Conservation (phyloP, 2,797 vertebrate genomes). For the Hapalemur alaotrensis region DNA sequence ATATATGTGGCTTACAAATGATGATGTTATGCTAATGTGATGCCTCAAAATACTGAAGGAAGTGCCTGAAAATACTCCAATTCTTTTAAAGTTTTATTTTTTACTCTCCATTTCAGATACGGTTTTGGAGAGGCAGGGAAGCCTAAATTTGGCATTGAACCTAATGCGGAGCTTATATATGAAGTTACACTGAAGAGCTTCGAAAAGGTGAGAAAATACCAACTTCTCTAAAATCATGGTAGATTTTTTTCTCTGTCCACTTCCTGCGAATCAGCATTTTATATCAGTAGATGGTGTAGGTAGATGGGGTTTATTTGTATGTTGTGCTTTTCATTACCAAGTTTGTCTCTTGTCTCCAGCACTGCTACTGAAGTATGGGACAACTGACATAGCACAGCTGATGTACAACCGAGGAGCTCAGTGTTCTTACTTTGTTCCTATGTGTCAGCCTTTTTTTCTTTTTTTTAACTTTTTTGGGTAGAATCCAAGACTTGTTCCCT, state of each 20-base stretch:
- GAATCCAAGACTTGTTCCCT: constrained; percentile 80
- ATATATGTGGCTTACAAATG: background rate
- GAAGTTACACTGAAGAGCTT: constrained; percentile 96
- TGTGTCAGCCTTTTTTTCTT: constrained; percentile 75
- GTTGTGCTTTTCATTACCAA: background rate
- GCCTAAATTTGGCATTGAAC: constrained; percentile 90
- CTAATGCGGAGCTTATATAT: constrained; percentile 92
- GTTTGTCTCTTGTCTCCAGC: constrained; percentile 40
- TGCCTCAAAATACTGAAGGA: background rate
- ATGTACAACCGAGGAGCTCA: constrained; percentile 55
- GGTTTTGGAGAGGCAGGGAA: constrained; percentile 94
- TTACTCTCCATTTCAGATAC: constrained; percentile 87
- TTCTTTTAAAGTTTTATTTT: constrained; percentile 36
- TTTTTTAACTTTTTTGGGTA: constrained; percentile 72
- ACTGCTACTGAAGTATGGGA: constrained; percentile 41
- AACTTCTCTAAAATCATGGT: background rate
- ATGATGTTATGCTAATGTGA: background rate
- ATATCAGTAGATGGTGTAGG: background rate
- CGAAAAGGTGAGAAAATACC: constrained; percentile 89
- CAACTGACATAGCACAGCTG: constrained; percentile 41
- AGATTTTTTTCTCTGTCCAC: background rate
- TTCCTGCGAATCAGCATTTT: background rate
- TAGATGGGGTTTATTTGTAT: background rate
- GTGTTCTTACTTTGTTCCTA: constrained; percentile 77
- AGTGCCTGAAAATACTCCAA: background rate